Conservation (phyloP, 2,113 vertebrate species). For the Callithrix jacchus region DNA sequence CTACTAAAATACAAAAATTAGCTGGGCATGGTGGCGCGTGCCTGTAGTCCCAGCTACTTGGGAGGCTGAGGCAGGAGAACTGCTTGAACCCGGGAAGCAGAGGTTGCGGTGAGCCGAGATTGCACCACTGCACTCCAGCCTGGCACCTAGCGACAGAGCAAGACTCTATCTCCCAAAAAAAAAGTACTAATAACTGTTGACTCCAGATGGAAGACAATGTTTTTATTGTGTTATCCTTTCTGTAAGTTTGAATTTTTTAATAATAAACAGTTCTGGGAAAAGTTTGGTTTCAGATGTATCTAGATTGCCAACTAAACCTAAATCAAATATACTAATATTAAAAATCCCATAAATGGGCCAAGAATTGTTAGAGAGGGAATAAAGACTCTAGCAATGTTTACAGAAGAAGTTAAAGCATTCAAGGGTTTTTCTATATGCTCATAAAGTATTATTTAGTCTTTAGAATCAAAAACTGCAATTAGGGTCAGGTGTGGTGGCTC, state of each 20-base stretch:
- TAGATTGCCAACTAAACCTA: conserved; percentile 2
- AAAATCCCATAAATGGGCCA: neutral
- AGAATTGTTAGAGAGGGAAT: neutral
- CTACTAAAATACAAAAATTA: no score
- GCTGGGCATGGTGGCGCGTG: no score
- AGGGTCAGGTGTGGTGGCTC: no score
- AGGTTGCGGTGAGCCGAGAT: no score
- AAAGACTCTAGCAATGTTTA: neutral
- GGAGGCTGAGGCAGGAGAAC: no score
- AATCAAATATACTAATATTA: neutral
- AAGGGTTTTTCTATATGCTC: neutral
- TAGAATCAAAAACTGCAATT: neutral
- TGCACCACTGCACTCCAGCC: no score
- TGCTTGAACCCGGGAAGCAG: no score
- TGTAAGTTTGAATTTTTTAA: neutral
- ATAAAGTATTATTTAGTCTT: neutral
- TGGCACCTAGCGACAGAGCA: no score
- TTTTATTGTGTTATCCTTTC: neutral
- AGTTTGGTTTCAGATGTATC: neutral
- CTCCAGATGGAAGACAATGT: neutral
- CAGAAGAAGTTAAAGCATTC: neutral
- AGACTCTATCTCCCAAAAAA: neutral
- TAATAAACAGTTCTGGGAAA: neutral
- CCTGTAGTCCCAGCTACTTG: no score
- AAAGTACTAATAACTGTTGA: neutral